Base-by-base conservation (phyloP, 64 coral and sea anemone genomes). In the Montipora efflorescens region DNA sequence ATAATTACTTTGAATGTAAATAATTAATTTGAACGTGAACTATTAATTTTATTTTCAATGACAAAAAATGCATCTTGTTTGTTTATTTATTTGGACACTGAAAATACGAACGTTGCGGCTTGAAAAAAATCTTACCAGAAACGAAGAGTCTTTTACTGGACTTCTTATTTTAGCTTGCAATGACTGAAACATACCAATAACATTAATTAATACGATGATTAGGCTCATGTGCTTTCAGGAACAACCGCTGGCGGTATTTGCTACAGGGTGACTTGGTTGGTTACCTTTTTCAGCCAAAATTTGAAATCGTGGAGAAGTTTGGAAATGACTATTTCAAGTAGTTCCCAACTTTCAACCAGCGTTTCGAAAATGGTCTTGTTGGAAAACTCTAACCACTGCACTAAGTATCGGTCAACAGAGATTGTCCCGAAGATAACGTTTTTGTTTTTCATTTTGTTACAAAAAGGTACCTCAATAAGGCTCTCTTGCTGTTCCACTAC, bases 401-500 rank as follows among this genome's bases (percentile, higher is more conserved):
- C 36, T 36, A 36, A 36, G 36, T 36, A 36, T 36, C 36, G 36
- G 0, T 36, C 36, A 0, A 36, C 36, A 36, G 36, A 36, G 36
- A 36, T 36, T 36, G 36, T 36, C 36, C 36, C 36, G 36, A 36
- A 36, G 36, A 36, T 0, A 36, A 0, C 36, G 74, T 8, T 43
- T 36, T 76, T 5, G 10, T 7, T 55, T 55, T 76, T 43, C 7
- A 76, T 46, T 76, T 76, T 43, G 10, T 50, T 78, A 48, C 15
- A 87, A 47, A 2, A 45, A 46, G 18, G 5, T 70, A 93, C 92
- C 84, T 93, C 76, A 19, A 93, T 93, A 8, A 93, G 76, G 48
- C 64, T 67, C 80, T 93, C 84, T 62, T 93, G 92, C n/a, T 88
- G 92, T 67, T 81, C 83, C 15, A 93, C 92, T 51, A 93, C 87